phyloP scores from a whole-genome alignment of 2,113 vertebrate genomes.

The Psilopsiagon aymara region DNA sequence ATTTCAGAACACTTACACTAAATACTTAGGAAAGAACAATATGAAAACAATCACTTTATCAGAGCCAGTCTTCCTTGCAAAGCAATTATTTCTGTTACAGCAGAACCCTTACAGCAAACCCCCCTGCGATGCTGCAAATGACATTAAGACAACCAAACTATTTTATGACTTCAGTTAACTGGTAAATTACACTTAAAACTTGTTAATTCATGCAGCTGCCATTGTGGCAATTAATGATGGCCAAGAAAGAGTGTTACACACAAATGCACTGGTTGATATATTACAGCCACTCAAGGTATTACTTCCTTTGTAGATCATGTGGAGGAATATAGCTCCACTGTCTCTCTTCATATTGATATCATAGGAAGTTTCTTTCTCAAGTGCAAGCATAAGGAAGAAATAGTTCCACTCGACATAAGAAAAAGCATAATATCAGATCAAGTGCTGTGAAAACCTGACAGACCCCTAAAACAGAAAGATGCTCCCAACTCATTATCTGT shows the following conservation, averaged over 20 bases:
- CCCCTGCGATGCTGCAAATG: fast-evolving
- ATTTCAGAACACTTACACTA: not conserved
- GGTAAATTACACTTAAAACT: not conserved
- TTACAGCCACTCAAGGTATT: not conserved
- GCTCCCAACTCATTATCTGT: fast-evolving
- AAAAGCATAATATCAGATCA: not conserved
- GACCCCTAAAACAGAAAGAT: not conserved
- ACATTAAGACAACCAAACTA: not conserved
- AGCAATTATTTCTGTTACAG: not conserved
- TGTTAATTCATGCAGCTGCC: not conserved
- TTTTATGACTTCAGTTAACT: not conserved
- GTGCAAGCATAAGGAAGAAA: not conserved
- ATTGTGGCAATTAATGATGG: not conserved
- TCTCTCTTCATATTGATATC: not conserved
- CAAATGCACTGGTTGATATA: not conserved
- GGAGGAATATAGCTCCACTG: not conserved
- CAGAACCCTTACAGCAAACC: not conserved
- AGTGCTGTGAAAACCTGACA: not conserved
- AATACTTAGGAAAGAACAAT: not conserved
- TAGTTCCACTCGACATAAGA: not conserved
- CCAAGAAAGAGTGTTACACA: not conserved
- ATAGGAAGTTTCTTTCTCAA: not conserved
- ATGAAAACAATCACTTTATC: not conserved
- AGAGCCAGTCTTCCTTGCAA: not conserved
- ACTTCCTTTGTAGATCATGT: not conserved